These are phyloP conservation scores for Camptogramma bilineatum DNA, from an alignment of 2,888 invertebrate genomes.

Conservation along the genomic window DNA sequence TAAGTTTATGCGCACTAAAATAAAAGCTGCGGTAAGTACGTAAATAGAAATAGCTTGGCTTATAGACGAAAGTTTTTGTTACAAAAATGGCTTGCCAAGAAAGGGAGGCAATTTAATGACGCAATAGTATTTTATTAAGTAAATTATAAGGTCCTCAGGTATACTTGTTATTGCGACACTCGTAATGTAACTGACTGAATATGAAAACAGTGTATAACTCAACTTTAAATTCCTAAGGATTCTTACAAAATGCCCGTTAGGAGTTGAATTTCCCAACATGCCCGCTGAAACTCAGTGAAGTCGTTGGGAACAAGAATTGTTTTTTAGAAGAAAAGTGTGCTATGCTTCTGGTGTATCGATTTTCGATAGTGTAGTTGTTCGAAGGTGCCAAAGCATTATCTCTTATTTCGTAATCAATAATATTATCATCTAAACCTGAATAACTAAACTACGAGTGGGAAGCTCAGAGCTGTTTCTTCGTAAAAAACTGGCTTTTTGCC, in stretches of 20 bases:
- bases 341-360: neutral
- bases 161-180: neutral
- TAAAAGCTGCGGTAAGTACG: slow-evolving; percentile 32
- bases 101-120: slow-evolving; percentile 5
- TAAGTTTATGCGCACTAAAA: slow-evolving; percentile 37
- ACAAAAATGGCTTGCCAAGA: slow-evolving; percentile 16
- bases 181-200: neutral
- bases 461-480: neutral
- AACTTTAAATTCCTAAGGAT: neutral
- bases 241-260: neutral
- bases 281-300: too few relatives aligned
- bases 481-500: slow-evolving; percentile 1
- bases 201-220: neutral
- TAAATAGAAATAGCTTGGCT: slow-evolving; percentile 33
- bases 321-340: neutral
- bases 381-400: too few relatives aligned
- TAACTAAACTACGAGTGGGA: too few relatives aligned
- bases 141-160: neutral
- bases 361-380: too few relatives aligned
- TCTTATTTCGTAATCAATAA: too few relatives aligned
- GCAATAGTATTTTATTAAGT: neutral
- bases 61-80: slow-evolving; percentile 25
- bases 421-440: too few relatives aligned
- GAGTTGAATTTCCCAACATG: neutral
- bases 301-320: neutral